Evolutionary conservation across 2,888 invertebrate species (phyloP), one percentile per base, ranked within the genome.

Genomic region (Eupithecia vulgata): DNA sequence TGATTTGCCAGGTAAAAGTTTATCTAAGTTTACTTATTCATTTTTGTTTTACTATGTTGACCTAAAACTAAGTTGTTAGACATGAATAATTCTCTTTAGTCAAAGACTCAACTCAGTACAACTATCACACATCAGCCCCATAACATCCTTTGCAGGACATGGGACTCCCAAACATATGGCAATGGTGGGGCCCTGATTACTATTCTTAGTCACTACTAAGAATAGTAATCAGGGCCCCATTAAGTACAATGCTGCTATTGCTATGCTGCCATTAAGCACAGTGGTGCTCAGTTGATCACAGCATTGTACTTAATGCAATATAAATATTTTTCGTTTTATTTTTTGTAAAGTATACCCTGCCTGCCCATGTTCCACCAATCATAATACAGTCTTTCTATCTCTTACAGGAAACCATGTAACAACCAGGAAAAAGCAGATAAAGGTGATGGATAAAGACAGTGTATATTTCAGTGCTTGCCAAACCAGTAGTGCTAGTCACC

Each of bases 1-100:
- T 67, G 93, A 93, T 83, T 84, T 94, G 80, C 94, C 94, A 81
- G 94, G 94, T 92, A 37, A 5, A 57, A 25, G 48, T 21, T 52
- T 52, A 52, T 52, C 37, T 34, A n/a, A 35, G n/a, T 8, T 30
- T 30, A 30, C 30, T 30, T 17, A 62, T 37, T 35, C 3, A 62
- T n/a, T n/a, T 62, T 34, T 17, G 34, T 62, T 62, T 35, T 10
- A 52, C 3, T 52, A 21, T 3, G 21, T 52, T 4, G 10, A 4
- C n/a, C 10, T n/a, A n/a, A 52, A 57, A 57, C 13, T 21, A 13
- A 57, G 13, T 1, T 57, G 13, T 12, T 52, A 21, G n/a, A 48
- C 48, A 48, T 48, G 48, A 52, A 21, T 21, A 21, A n/a, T 21
- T 52, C 12, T 21, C 48, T n/a, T 2, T 48, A 52, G 21, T 21